A percentile compares a stretch with the other conserved stretches of the same genome.
These are phyloP conservation scores for Chaunax sp. DNA, from an alignment of 2,797 vertebrate genomes.

Conservation along the genomic window DNA sequence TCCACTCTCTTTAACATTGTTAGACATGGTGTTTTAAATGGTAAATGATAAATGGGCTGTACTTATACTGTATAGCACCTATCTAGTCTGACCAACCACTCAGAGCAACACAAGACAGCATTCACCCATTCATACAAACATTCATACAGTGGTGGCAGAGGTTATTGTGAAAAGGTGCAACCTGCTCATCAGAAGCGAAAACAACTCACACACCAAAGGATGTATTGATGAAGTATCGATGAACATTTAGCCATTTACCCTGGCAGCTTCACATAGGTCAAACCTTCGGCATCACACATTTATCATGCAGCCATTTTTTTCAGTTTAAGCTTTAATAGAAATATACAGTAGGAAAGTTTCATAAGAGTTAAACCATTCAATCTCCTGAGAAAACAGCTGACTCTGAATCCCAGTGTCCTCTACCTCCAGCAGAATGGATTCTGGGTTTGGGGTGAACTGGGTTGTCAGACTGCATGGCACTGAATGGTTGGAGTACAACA, in stretches of 20 bases:
- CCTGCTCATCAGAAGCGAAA: no score
- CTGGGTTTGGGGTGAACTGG: slow-evolving; percentile 39
- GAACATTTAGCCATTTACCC: not conserved
- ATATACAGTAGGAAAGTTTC: slow-evolving; percentile 1
- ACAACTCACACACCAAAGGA: no score
- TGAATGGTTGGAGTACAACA: slow-evolving; percentile 67
- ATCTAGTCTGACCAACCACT: no score
- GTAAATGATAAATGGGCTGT: no score
- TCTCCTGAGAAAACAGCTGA: slow-evolving; percentile 28
- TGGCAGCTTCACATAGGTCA: not conserved
- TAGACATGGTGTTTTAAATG: no score
- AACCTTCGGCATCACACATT: not conserved
- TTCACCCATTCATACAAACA: no score
- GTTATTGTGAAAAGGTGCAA: no score
- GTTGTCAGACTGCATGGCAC: slow-evolving; percentile 55
- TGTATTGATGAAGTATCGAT: no score
- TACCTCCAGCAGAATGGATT: slow-evolving; percentile 45
- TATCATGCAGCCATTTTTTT: not conserved
- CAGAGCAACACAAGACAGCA: no score
- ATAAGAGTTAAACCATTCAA: slow-evolving; percentile 22
- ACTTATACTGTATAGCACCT: no score
- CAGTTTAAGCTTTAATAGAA: not conserved
- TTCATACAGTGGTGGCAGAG: no score
- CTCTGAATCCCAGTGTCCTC: slow-evolving; percentile 33
- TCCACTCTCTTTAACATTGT: no score